Percentiles rank a stretch among this genome's conserved stretches.
These are phyloP conservation scores for Drosophila lacertosa DNA, from an alignment of 1,140 invertebrate species.

Conservation along the genomic window DNA sequence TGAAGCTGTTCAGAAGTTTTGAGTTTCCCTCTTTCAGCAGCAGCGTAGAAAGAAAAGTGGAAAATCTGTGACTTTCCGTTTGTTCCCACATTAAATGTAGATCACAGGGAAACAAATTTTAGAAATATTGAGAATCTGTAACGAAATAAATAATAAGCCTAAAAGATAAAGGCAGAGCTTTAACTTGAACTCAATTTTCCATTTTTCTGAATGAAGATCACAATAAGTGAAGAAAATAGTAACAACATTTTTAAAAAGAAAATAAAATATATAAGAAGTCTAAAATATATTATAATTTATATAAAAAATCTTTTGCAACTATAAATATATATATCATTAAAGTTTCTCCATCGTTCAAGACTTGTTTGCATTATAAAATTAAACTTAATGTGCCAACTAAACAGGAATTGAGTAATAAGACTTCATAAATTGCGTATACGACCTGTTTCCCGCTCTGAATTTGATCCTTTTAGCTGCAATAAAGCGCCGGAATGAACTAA, in stretches of 20 bases:
- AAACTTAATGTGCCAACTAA: not conserved
- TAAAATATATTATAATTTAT: not conserved
- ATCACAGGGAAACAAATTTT: slow-evolving; percentile 11
- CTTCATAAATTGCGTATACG: slow-evolving; percentile 33
- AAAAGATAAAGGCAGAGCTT: no score
- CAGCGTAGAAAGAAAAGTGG: not conserved
- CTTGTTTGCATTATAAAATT: not conserved
- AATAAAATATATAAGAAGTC: not conserved
- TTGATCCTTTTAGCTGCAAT: not conserved
- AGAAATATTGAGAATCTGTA: not conserved
- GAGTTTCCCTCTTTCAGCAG: not conserved
- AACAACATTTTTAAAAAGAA: no score
- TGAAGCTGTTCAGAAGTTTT: slow-evolving; percentile 9
- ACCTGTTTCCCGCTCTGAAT: slow-evolving; percentile 8
- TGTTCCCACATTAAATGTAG: slow-evolving; percentile 29
- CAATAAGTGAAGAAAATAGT: no score
- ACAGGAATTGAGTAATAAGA: not conserved
- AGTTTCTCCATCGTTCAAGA: not conserved
- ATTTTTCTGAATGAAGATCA: no score
- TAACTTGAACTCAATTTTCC: no score
- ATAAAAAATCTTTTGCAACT: no score
- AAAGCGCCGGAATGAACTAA: not conserved
- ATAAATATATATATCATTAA: not conserved
- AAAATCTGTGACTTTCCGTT: slow-evolving; percentile 34
- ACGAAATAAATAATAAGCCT: not conserved